These are phyloP conservation scores for Lates calcarifer DNA, from an alignment of 2,113 vertebrate species.

Conservation along the genomic window DNA sequence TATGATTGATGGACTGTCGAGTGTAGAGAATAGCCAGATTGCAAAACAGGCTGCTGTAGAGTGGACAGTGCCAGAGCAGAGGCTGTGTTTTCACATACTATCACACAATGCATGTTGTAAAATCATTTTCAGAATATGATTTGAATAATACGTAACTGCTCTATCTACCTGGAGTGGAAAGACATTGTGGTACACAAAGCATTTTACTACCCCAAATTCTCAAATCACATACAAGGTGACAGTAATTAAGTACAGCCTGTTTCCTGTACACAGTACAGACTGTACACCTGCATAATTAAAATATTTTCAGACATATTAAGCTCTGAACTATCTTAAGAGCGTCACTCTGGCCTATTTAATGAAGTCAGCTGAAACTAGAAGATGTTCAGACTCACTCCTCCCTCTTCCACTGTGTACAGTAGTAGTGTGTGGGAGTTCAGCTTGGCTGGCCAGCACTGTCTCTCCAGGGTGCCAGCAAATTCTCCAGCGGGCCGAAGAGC, in stretches of 20 bases:
- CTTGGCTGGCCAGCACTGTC: conserved; percentile 44
- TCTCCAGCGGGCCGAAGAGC: conserved; percentile 55
- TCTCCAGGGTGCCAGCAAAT: conserved; percentile 64
- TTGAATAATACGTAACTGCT: not conserved
- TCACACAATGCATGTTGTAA: conserved; percentile 15
- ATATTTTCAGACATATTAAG: conserved; percentile 35
- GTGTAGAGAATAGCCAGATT: conserved; percentile 41
- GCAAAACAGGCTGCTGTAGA: conserved; percentile 53
- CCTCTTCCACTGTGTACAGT: conserved; percentile 47
- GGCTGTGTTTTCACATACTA: conserved; percentile 20
- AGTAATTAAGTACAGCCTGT: conserved; percentile 22
- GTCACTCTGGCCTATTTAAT: conserved; percentile 50
- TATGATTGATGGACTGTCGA: not conserved
- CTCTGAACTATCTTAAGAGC: conserved; percentile 29
- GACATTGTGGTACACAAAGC: not conserved
- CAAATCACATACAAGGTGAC: conserved; percentile 16
- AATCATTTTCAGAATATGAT: conserved; percentile 6
- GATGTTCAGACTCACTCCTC: conserved; percentile 41
- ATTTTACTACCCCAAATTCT: not conserved
- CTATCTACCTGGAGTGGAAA: not conserved
- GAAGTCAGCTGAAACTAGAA: conserved; percentile 46
- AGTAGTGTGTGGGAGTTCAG: conserved; percentile 72
- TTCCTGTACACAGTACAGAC: conserved; percentile 18
- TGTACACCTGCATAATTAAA: conserved; percentile 29
- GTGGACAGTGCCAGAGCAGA: conserved; percentile 25